phyloP scores from a whole-genome alignment of 2,113 vertebrate species.

The Oreochromis tanganicae region DNA sequence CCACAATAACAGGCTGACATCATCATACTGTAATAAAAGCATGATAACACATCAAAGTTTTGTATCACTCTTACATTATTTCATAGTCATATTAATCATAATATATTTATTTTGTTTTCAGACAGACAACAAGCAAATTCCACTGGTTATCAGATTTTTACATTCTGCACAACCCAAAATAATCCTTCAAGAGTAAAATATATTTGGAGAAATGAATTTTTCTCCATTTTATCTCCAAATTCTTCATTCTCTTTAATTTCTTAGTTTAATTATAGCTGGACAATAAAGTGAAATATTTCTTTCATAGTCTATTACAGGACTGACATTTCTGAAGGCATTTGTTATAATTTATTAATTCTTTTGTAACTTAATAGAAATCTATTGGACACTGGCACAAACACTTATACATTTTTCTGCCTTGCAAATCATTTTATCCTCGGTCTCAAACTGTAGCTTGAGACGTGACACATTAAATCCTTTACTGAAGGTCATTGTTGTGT shows the following conservation, averaged over 20 bases:
- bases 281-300: not conserved
- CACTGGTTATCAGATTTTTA: not conserved
- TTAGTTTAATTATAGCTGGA: not conserved
- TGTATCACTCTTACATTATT: not conserved
- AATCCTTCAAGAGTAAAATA: not conserved
- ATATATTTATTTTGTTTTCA: not conserved
- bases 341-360: not conserved
- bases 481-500: not conserved
- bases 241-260: not conserved
- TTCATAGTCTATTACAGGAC: not conserved
- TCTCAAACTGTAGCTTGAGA: not conserved
- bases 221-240: not conserved
- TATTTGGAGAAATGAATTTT: not conserved
- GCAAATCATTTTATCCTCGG: not conserved
- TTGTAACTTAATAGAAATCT: not conserved
- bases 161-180: not conserved
- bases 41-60: not conserved
- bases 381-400: not conserved
- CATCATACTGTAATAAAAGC: not conserved
- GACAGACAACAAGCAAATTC: not conserved
- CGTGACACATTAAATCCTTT: not conserved
- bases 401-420: not conserved
- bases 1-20: not conserved
- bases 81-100: not conserved
- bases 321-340: not conserved